Evolutionary conservation across 2,113 vertebrate species (phyloP), one percentile per base, ranked within the genome.

Genomic region (Sinocyclocheilus grahami): DNA sequence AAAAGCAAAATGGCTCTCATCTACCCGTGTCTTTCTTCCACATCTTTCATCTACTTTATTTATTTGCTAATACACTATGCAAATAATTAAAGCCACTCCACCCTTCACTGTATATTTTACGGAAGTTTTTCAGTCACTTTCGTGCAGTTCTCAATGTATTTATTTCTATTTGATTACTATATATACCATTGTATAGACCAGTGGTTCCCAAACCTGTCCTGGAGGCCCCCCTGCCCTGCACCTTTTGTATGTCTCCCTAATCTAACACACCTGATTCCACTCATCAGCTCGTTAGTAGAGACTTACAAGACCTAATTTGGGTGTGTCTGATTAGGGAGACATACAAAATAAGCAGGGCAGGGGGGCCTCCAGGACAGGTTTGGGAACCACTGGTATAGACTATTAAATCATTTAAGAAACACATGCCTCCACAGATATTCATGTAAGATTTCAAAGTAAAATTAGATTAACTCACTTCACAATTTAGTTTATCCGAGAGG

Each of bases 1-100:
- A 83, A 83, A 83, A 83, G 82, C 30, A 83, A 42, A 82, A 82
- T 69, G 24, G 42, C 42, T n/a, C 16, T 46, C 9, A 24, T 24
- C 33, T 46, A 9, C 37, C 12, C 4, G 42, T 51, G n/a, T 51
- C n/a, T 72, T 16, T 72, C 7, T 13, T 72, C 20, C 27, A 72
- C 24, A 13, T 53, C 14, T 71, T 33, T 6, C 51, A 30, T 13
- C 5, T 7, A 78, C 30, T 48, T 24, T 7, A 13, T 51, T 24
- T 22, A 74, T 74, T n/a, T 74, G 37, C 20, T 80, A 16, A 63
- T 3, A 42, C 16, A 63, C 11, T 9, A 42, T 39, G 58, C 33
- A 80, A 42, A 63, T 80, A 5, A 7, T 46, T n/a, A 8, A 62
- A 80, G 33, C 24, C 4, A 42, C 58, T 62, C 22, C 58, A 63